Evolutionary conservation across 2,113 vertebrate genomes (phyloP).

Genomic region (Oxygymnocypris stewartii): DNA sequence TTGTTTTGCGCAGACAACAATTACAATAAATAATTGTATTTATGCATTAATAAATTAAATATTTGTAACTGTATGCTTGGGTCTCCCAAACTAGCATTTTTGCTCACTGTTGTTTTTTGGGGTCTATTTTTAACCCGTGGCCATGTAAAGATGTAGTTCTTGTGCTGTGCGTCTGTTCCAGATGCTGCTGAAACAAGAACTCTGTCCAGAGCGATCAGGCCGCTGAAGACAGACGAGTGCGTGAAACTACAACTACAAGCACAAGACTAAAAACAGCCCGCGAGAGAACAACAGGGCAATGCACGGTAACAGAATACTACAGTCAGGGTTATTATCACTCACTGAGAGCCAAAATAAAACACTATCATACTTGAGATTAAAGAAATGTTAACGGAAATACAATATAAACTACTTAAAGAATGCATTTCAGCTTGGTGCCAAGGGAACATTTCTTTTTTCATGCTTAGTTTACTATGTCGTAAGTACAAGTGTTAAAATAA

Average conservation of each 20-base stretch:
- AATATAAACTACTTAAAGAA: background rate
- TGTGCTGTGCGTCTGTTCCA: conserved; percentile 1
- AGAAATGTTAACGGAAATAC: background rate
- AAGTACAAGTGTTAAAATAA: too few species aligned
- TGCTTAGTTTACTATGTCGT: background rate
- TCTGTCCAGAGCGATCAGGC: background rate
- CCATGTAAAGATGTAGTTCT: background rate
- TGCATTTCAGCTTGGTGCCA: background rate
- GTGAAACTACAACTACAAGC: background rate
- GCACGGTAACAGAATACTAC: background rate
- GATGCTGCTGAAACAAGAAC: conserved; percentile 14
- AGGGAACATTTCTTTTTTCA: background rate
- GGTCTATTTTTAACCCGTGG: background rate
- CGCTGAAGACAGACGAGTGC: background rate
- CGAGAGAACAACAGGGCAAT: background rate
- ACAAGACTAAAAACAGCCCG: background rate
- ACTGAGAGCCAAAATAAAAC: background rate
- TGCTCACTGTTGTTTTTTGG: background rate
- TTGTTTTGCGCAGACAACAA: background rate
- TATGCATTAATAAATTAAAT: background rate
- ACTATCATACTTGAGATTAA: background rate
- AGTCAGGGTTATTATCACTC: background rate
- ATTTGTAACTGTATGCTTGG: background rate
- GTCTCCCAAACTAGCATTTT: background rate
- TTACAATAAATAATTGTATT: too few species aligned